Evolutionary conservation across 2,113 vertebrate genomes (phyloP).

Genomic region (Actenoides lindsayi): DNA sequence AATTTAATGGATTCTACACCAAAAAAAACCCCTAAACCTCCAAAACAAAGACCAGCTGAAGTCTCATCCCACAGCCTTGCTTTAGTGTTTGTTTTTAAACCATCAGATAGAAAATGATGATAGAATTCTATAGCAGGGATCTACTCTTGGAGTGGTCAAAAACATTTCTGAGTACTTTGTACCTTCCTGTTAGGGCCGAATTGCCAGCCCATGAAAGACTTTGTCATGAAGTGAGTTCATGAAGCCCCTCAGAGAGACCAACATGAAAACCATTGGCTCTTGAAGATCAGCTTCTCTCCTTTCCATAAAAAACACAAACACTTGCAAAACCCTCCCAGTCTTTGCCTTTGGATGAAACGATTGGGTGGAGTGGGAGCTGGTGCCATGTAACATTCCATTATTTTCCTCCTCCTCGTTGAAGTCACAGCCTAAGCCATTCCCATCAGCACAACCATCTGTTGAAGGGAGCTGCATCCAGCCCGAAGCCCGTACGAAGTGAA

Average conservation of each 20-base stretch:
- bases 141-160: slow-evolving; percentile 25
- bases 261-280: neutral
- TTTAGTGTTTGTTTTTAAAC: slow-evolving; percentile 27
- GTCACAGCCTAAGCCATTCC: neutral
- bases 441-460: neutral
- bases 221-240: neutral
- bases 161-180: neutral
- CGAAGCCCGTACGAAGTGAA: neutral
- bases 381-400: neutral
- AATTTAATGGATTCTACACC: neutral
- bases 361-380: neutral
- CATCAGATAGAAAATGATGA: neutral
- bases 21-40: neutral
- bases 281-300: neutral
- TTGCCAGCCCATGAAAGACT: neutral
- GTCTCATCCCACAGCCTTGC: neutral
- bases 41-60: neutral
- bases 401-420: neutral
- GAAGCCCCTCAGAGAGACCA: neutral
- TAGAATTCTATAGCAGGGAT: slow-evolving; percentile 19
- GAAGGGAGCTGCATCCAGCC: neutral
- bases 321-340: neutral
- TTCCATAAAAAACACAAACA: neutral
- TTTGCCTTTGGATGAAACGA: neutral
- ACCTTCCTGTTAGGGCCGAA: slow-evolving; percentile 35